These are phyloP conservation scores for Pelmatolapia mariae DNA, from an alignment of 2,113 vertebrate species.

Conservation along the genomic window DNA sequence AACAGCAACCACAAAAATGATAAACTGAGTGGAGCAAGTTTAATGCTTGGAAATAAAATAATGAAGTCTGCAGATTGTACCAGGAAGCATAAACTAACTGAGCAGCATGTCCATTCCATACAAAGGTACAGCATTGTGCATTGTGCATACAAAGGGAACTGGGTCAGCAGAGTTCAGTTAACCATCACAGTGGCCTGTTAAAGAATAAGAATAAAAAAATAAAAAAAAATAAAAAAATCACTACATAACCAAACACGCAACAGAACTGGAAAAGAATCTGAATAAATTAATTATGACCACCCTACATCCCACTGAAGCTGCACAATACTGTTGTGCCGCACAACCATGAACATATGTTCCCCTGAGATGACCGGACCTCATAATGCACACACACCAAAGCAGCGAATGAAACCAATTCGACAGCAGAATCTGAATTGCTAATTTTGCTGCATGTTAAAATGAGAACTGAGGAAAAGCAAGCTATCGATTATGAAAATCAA, in stretches of 20 bases:
- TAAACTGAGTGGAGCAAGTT: neutral
- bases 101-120: neutral
- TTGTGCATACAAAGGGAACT: neutral
- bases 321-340: neutral
- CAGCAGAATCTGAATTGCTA: conserved; percentile 1
- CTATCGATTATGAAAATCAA: conserved; percentile 4
- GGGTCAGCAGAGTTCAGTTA: neutral
- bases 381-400: neutral
- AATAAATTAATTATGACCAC: neutral
- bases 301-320: neutral
- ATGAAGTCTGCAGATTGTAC: neutral
- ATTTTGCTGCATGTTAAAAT: neutral
- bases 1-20: neutral
- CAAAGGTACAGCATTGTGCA: neutral
- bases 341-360: neutral
- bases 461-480: neutral
- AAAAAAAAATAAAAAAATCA: neutral
- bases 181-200: neutral
- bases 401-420: neutral
- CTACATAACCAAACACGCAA: neutral
- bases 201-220: neutral
- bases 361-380: neutral
- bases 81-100: neutral
- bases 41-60: neutral
- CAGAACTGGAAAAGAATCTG: neutral